phyloP scores from a whole-genome alignment of 2,888 invertebrate genomes.

The Diarsia rubi region DNA sequence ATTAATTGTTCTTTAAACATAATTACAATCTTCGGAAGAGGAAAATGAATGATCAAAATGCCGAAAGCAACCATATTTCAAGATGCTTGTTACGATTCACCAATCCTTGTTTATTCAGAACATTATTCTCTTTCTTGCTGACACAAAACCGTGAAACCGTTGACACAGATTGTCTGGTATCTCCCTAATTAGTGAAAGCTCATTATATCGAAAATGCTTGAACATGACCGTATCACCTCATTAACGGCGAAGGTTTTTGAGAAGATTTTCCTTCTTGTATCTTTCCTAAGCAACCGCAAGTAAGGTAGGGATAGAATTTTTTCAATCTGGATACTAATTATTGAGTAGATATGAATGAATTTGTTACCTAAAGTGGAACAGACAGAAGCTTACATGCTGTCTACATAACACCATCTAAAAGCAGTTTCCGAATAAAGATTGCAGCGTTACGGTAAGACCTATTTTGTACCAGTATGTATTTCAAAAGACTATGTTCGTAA shows the following conservation, averaged over 20 bases:
- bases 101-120: neutral
- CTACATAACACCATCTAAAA: no score
- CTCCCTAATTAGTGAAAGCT: constrained; percentile 41
- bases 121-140: constrained; percentile 9
- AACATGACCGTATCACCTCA: constrained; percentile 23
- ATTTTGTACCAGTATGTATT: no score
- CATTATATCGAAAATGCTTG: constrained; percentile 44
- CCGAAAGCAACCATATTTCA: neutral
- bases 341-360: neutral
- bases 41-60: neutral
- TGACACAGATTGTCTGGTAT: constrained; percentile 30
- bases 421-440: no score
- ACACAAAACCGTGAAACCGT: constrained; percentile 8
- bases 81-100: neutral
- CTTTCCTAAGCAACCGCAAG: constrained; percentile 10
- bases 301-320: neutral
- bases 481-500: neutral
- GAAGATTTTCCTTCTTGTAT: constrained; percentile 40
- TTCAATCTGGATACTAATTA: neutral
- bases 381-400: neutral
- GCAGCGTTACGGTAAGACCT: no score
- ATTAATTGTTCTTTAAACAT: neutral
- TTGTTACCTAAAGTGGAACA: neutral
- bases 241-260: constrained; percentile 13
- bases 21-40: neutral